These are phyloP conservation scores for Lochmaea capreae DNA, from an alignment of 2,888 invertebrate genomes.

Conservation along the genomic window DNA sequence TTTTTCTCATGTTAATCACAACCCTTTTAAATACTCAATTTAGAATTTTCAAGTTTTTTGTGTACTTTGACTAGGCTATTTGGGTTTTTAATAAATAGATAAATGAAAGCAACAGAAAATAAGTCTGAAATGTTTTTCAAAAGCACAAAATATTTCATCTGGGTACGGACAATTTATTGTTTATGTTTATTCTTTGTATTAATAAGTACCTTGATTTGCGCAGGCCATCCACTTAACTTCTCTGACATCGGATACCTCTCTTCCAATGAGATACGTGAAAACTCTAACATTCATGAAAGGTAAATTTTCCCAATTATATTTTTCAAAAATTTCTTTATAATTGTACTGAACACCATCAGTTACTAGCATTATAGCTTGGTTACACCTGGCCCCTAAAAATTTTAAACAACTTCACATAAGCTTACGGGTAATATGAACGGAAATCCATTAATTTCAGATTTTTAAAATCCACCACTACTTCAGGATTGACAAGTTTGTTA, in stretches of 20 bases:
- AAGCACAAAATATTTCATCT: too few relatives aligned
- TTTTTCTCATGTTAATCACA: too few relatives aligned
- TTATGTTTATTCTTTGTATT: neutral
- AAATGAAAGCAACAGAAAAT: too few relatives aligned
- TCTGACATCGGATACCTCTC: slow-evolving; percentile 85
- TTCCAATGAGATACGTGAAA: slow-evolving; percentile 95
- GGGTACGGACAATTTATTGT: neutral
- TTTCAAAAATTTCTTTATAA: slow-evolving; percentile 91
- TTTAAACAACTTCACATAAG: neutral
- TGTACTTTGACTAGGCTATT: too few relatives aligned
- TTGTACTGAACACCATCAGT: slow-evolving; percentile 98
- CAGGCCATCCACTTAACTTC: slow-evolving; percentile 99
- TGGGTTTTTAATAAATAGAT: too few relatives aligned
- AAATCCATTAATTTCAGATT: too few relatives aligned
- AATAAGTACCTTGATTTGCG: slow-evolving; percentile 81
- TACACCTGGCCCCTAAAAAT: slow-evolving; percentile 70
- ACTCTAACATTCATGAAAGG: slow-evolving; percentile 91
- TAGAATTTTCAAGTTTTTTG: too few relatives aligned
- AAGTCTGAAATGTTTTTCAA: too few relatives aligned
- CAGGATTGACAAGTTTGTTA: too few relatives aligned
- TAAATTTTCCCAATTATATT: slow-evolving; percentile 85
- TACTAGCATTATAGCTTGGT: slow-evolving; percentile 97
- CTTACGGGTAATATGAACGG: too few relatives aligned
- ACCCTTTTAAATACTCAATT: too few relatives aligned
- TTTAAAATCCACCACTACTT: too few relatives aligned